Base-by-base conservation (phyloP, 1,140 invertebrate species). In the Homarus americanus region DNA sequence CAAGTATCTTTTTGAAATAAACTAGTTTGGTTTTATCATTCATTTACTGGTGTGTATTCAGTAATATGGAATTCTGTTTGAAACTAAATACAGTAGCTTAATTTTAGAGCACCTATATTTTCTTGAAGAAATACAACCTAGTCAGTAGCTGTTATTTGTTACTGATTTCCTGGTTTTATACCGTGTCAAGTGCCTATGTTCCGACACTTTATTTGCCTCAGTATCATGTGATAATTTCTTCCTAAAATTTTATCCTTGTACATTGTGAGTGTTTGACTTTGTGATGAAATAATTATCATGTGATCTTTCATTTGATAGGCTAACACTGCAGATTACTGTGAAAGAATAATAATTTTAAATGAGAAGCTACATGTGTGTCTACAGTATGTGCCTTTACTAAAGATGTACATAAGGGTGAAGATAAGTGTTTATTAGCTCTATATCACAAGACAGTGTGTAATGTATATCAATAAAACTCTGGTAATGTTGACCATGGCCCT, bases 341-440 rank as follows among this genome's bases (percentile, higher is more conserved):
- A n/a, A 44, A 44, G 28, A 80, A 7, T 49, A 32, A 49, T 40
- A 80, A 53, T n/a, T n/a, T 32, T 53, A 49, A 80, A 80, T 44
- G 40, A 49, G 24, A 41, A 80, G 78, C 44, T 80, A 53, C 38
- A 34, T 84, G 82, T 82, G 80, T 84, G 82, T 84, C 63, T 72
- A 84, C 82, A 84, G 72, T 84, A 84, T 72, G 82, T 84, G 82
- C 82, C 82, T 84, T 84, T 72, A 84, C 78, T 49, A 44, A 80
- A 78, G 17, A 69, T 84, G 82, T 84, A 84, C 82, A 84, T 40
- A 72, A 72, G n/a, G 63, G 38, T 40, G 44, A 83, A 83, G 24
- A 84, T 84, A 84, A 72, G 63, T 84, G 82, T 72, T 84, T 84
- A 84, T 84, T 72, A 84, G 82, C 63, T 28, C 24, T 84, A 36